These are phyloP conservation scores for Limnothrissa miodon DNA, from an alignment of 2,113 vertebrate genomes.

Conservation along the genomic window DNA sequence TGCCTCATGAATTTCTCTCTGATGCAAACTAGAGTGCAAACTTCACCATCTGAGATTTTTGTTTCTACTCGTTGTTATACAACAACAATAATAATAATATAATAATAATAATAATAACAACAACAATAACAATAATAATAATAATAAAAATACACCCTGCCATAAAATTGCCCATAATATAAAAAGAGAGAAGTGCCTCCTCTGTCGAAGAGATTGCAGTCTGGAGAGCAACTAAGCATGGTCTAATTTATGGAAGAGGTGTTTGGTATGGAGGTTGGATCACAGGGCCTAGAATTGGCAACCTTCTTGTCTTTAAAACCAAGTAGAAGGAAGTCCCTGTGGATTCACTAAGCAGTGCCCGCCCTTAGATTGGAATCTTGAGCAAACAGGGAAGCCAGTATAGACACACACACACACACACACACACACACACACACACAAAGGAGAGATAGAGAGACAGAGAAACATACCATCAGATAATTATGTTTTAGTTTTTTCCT, in stretches of 20 bases:
- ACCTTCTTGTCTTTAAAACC: conserved; percentile 72
- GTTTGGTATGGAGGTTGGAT: conserved; percentile 61
- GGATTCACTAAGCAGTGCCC: conserved; percentile 53
- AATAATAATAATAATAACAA: too few species aligned
- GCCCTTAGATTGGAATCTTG: conserved; percentile 57
- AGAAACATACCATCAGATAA: conserved; percentile 36
- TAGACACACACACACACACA: conserved; percentile 14
- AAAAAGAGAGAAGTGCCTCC: too few species aligned
- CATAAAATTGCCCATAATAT: too few species aligned
- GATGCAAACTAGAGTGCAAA: too few species aligned
- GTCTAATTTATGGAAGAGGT: conserved; percentile 66
- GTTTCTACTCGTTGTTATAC: too few species aligned
- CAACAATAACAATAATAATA: too few species aligned
- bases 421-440: not conserved
- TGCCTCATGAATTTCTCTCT: too few species aligned
- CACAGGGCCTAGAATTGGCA: conserved; percentile 73
- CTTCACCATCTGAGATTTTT: too few species aligned
- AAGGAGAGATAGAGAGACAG: conserved; percentile 41
- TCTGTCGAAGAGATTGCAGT: conserved; percentile 44
- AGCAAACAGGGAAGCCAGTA: conserved; percentile 52
- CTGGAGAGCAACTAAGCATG: conserved; percentile 53
- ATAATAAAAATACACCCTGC: too few species aligned
- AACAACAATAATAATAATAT: too few species aligned
- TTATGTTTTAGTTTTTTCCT: not conserved
- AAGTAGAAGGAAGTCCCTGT: conserved; percentile 55